Conservation (phyloP, 2,797 vertebrate species). For the Micromesistius poutassou region DNA sequence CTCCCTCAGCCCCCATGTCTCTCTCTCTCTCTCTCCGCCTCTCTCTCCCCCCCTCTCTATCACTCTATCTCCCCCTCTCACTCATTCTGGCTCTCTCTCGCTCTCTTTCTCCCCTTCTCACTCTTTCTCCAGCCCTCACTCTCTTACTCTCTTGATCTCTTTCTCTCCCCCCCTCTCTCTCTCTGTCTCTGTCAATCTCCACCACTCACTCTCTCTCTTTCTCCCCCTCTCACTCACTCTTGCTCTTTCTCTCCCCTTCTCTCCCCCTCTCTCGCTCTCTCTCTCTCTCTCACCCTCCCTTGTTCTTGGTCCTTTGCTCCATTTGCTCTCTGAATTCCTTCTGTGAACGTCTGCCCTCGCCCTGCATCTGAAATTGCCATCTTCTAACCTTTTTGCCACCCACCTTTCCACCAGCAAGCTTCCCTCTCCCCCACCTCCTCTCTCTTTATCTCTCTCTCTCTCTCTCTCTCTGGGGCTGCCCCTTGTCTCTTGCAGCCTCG, state of each 20-base stretch:
- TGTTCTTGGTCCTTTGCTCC: not conserved
- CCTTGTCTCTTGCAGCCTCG: no score
- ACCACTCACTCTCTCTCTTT: conserved; percentile 28
- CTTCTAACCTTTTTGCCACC: not conserved
- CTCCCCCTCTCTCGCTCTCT: not conserved
- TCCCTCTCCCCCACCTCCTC: no score
- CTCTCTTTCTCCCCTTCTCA: not conserved
- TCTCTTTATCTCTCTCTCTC: no score
- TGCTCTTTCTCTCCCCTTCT: not conserved
- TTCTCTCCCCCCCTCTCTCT: not conserved
- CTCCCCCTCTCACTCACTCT: conserved; percentile 11
- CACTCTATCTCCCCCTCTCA: no score
- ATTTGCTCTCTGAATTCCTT: not conserved
- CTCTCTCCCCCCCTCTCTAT: not conserved
- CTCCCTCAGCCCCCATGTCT: conserved; percentile 3
- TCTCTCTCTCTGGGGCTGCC: no score
- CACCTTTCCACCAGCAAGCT: no score
- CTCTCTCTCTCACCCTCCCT: not conserved
- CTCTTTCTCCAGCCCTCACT: not conserved
- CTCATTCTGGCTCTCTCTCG: not conserved
- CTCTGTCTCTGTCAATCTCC: conserved; percentile 25
- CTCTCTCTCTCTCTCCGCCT: not conserved
- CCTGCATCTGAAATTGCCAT: not conserved
- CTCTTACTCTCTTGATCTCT: not conserved
- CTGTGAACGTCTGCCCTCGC: not conserved